Evolutionary conservation across 2,797 vertebrate species (phyloP).

Genomic region (Okamejei kenojei): DNA sequence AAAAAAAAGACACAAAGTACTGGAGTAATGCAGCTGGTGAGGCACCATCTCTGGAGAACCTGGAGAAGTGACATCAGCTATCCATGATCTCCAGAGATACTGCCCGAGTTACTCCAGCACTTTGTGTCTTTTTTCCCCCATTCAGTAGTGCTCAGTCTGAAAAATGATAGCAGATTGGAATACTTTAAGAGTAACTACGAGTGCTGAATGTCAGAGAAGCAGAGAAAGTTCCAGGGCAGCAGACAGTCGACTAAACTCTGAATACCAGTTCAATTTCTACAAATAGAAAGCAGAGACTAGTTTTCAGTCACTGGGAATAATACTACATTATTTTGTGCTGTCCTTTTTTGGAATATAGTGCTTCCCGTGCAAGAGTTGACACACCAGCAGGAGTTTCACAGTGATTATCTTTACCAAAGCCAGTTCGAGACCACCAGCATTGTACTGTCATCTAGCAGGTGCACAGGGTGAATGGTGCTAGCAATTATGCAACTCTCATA

Average conservation of each 20-base stretch:
- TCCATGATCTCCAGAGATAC: no score
- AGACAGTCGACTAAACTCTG: neutral
- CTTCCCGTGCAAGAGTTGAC: neutral
- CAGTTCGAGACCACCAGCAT: neutral
- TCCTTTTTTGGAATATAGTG: neutral
- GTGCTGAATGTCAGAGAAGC: neutral
- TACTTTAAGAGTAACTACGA: neutral
- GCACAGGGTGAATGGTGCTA: neutral
- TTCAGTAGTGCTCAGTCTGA: neutral
- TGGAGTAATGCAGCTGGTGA: no score
- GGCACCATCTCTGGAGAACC: no score
- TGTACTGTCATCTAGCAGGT: neutral
- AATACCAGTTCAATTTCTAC: neutral
- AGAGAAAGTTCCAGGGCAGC: neutral
- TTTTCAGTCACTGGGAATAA: neutral
- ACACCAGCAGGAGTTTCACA: neutral
- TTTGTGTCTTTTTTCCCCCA: no score
- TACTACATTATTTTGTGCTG: neutral
- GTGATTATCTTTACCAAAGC: neutral
- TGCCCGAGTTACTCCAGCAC: no score
- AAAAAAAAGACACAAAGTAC: no score
- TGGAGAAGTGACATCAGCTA: no score
- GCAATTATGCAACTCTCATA: neutral
- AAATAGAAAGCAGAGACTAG: neutral
- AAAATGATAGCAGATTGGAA: neutral